These are phyloP conservation scores for Cyanoliseus patagonus DNA, from an alignment of 2,113 vertebrate species.

Conservation along the genomic window DNA sequence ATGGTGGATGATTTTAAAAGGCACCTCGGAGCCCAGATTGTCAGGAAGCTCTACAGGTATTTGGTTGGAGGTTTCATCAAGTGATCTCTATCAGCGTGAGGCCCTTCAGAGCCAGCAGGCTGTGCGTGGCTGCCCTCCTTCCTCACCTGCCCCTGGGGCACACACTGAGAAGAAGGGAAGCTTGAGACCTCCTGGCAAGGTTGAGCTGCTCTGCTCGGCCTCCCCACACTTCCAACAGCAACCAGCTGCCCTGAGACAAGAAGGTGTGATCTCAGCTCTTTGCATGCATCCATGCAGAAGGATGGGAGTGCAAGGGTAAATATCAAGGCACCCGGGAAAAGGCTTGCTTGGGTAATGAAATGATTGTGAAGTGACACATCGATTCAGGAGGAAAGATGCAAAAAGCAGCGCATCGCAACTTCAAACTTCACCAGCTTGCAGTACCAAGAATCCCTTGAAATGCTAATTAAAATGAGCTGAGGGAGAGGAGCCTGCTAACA, in stretches of 20 bases:
- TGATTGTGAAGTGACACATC: background rate
- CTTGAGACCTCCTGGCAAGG: background rate
- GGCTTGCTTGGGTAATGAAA: background rate
- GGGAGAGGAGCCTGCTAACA: conserved; percentile 7
- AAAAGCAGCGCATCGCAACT: background rate
- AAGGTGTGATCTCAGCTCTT: background rate
- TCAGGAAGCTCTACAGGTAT: background rate
- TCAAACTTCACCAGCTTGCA: background rate
- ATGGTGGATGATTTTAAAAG: background rate
- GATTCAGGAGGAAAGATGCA: background rate
- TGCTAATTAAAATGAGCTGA: conserved; percentile 33
- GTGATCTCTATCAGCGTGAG: background rate
- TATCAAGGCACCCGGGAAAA: background rate
- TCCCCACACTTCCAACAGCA: conserved; percentile 33
- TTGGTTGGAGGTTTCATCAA: background rate
- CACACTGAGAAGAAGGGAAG: conserved; percentile 40
- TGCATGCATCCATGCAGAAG: background rate
- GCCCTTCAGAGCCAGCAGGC: background rate
- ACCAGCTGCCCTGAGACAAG: conserved; percentile 31
- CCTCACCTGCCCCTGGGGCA: background rate
- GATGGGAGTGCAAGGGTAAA: background rate
- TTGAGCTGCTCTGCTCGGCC: background rate
- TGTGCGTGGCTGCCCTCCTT: background rate
- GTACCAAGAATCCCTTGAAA: background rate
- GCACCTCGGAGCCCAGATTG: background rate